Conservation (phyloP, 2,797 vertebrate species). For the Ispidina lecontei region DNA sequence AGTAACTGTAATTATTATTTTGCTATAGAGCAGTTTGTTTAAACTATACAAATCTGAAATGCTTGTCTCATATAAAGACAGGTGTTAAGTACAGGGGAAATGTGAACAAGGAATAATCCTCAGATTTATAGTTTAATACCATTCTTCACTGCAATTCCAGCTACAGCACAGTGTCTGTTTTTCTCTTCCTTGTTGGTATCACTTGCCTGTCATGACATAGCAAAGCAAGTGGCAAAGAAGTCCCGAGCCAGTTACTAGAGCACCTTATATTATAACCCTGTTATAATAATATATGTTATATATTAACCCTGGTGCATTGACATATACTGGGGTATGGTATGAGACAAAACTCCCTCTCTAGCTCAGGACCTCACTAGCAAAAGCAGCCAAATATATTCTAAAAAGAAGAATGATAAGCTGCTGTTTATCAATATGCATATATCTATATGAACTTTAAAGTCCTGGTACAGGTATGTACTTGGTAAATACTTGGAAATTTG, state of each 20-base stretch:
- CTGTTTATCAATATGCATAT: not conserved
- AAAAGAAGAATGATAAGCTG: not conserved
- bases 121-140: not conserved
- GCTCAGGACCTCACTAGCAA: not conserved
- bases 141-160: not conserved
- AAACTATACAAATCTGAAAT: not conserved
- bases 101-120: not conserved
- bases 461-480: not conserved
- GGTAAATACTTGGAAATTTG: not conserved
- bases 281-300: not conserved
- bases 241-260: not conserved
- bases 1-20: not conserved
- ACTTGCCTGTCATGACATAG: not conserved
- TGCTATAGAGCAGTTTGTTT: not conserved
- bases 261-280: not conserved
- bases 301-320: not conserved
- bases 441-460: not conserved
- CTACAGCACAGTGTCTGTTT: not conserved
- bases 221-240: not conserved
- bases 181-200: not conserved
- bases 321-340: not conserved
- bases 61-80: fast-evolving
- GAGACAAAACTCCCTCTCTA: not conserved
- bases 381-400: not conserved
- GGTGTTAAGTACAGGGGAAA: fast-evolving